Base-by-base conservation (phyloP, 2,888 invertebrate species). In the Agonopterix alstromeriana region DNA sequence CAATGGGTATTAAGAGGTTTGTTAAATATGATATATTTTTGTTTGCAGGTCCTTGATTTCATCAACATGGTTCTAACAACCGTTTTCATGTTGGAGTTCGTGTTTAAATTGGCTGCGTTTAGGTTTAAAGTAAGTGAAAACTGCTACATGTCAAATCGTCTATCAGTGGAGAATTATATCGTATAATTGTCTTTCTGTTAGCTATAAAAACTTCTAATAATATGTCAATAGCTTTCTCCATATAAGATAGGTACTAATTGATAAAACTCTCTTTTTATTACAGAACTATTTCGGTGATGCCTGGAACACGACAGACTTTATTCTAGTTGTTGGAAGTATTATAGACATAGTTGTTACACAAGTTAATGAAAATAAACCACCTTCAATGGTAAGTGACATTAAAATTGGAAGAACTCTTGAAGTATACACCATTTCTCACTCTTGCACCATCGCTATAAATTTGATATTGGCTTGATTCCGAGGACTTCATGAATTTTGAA, bases 281-380 rank as follows among this genome's bases (percentile, higher is more conserved):
- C 89, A 98, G 97, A 98, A 98, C 80, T 98, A 98, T 77, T 98
- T 98, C 67, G 97, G 98, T 17, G 98, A 98, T 76, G 96, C 97
- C 2, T 98, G 98, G 98, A 98, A 98, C 77, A 95, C 97, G 2
- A 98, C 98, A 61, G 98, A 98, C 84, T 98, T 98, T 70, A 95
- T 98, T 57, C 94, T 98, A 61, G 98, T 98, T 0, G 91, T 98
- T 36, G 98, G 98, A 58, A 97, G 97, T 85, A 97, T 98, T 65
- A 97, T 98, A 63, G 98, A 98, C 73, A 98, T 98, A 59, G 97
- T 98, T 2, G 97, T 96, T 61, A 96, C 97, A 10, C 97, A 98
- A 90, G 95, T 98, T 47, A 96, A 96, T 77, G 97, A 97, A 89
- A 69, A 73, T 35, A 76, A 68, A 51, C 63, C 63, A 1, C 51